Conservation (phyloP, 2,888 invertebrate genomes). For the Meliscaeva auricollis region DNA sequence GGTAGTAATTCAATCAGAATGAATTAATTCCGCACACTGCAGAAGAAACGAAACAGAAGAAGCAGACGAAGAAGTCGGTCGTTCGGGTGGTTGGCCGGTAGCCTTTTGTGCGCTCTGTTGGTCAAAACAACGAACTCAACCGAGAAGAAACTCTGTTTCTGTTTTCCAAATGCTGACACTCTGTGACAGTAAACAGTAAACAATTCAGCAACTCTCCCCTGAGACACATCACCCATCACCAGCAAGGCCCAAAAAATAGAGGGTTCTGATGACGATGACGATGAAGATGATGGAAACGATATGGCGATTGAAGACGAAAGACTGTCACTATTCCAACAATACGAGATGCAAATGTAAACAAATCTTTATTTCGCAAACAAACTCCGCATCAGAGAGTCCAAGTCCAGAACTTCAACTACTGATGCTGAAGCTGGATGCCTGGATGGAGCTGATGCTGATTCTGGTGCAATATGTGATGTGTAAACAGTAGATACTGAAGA, state of each 20-base stretch:
- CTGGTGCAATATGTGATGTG: conserved; percentile 50
- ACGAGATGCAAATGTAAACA: conserved; percentile 68
- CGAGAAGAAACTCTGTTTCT: conserved; percentile 27
- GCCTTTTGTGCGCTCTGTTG: conserved; percentile 38
- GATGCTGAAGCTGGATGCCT: conserved; percentile 1
- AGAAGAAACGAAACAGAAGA: neutral
- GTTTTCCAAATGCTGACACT: conserved; percentile 63
- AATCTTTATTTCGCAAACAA: conserved; percentile 57
- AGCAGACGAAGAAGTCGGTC: conserved; percentile 40
- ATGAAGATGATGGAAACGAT: conserved; percentile 14
- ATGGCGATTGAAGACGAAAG: conserved; percentile 32
- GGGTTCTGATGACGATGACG: conserved; percentile 14
- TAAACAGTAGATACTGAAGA: neutral
- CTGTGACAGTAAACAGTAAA: conserved; percentile 67
- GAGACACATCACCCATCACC: conserved; percentile 30
- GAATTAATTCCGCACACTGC: conserved; percentile 71
- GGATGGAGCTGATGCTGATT: neutral
- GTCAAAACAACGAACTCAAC: conserved; percentile 39
- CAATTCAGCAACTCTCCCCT: conserved; percentile 51
- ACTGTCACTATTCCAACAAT: conserved; percentile 24
- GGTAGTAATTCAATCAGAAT: conserved; percentile 73
- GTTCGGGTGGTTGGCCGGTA: conserved; percentile 1
- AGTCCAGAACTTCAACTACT: conserved; percentile 15
- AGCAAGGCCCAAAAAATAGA: conserved; percentile 41
- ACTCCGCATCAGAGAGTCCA: conserved; percentile 25